Evolutionary conservation across 2,888 invertebrate genomes (phyloP), one percentile per base, ranked within the genome.

Genomic region (Conops quadrifasciatus): DNA sequence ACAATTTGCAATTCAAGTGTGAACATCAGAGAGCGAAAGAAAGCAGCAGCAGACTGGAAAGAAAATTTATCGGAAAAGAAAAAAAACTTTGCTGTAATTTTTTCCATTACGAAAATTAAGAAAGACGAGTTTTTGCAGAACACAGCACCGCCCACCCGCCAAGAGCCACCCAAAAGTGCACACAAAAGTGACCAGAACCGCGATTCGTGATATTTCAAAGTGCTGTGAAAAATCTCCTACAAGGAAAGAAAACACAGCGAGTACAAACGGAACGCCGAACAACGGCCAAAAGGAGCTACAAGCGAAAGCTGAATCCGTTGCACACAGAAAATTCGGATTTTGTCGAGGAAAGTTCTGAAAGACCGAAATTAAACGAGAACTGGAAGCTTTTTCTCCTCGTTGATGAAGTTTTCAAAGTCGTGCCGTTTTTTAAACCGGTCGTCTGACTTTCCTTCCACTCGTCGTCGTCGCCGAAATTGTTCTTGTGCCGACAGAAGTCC

Each of bases 201-300:
- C 47, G 60, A 67, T 67, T 60, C 60, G 67, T 67, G 59, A 67
- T 67, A 67, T 60, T 67, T 65, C 58, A 26, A 64, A 60, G 67
- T 67, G 67, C 67, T 67, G 67, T 67, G 60, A 67, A 66, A 53
- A 66, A 59, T 24, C 15, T 49, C 26, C n/a, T 28, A 21, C 16
- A 16, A 16, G n/a, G 43, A 19, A 45, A 13, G 19, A 26, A 13
- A 47, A 45, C 19, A 30, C 36, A 7, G 43, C 62, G 59, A 56
- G 36, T 36, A 36, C 36, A 51, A 51, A 16, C 21, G 21, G 5
- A 36, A 36, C 36, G 36, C 9, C 36, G n/a, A 59, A 26, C 59
- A 26, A 60, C 60, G 60, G n/a, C 15, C 9, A 36, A 2, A 21
- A 53, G n/a, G 53, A 53, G 4, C 16, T 19, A 16, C 49, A 49